A percentile compares a stretch with the other conserved stretches of the same genome.
Conservation (phyloP, 2,888 invertebrate genomes). For the Lasioglossum malachurum region DNA sequence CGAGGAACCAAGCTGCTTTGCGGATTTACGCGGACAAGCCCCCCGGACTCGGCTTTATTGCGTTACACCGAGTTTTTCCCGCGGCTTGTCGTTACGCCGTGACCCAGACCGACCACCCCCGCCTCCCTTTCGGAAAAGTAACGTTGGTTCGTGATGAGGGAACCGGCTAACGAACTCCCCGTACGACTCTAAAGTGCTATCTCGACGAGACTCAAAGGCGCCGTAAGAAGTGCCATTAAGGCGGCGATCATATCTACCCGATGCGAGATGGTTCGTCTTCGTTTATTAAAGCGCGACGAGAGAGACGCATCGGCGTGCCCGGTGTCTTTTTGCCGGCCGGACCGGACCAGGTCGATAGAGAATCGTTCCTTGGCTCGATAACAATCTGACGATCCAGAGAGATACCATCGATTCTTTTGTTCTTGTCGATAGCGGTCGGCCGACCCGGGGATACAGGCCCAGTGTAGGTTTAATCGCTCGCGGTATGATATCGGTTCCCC, state of each 20-base stretch:
- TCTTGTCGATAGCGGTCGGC: conserved; percentile 31
- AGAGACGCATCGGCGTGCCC: conserved; percentile 40
- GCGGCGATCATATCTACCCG: conserved; percentile 59
- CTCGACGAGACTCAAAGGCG: conserved; percentile 61
- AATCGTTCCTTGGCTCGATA: conserved; percentile 39
- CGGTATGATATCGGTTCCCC: not conserved
- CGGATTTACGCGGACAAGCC: conserved; percentile 77
- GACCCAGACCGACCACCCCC: conserved; percentile 29
- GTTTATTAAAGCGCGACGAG: conserved; percentile 67
- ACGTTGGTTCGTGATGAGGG: conserved; percentile 36
- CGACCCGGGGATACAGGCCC: not conserved
- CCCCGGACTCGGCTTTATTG: conserved; percentile 77
- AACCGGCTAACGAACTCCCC: conserved; percentile 67
- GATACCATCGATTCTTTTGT: conserved; percentile 59
- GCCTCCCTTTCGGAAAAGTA: conserved; percentile 35
- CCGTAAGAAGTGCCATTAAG: conserved; percentile 69
- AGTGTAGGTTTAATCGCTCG: conserved; percentile 32
- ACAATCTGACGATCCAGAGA: conserved; percentile 35
- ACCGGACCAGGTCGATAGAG: conserved; percentile 23
- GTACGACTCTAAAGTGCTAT: conserved; percentile 67
- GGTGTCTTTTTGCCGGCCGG: conserved; percentile 21
- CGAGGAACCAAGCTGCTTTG: conserved; percentile 55
- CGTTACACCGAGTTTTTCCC: conserved; percentile 80
- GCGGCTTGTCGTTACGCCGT: conserved; percentile 62
- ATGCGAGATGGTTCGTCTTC: conserved; percentile 68